Evolutionary conservation across 1,140 invertebrate species (phyloP).

Genomic region (Charaxes varanes): DNA sequence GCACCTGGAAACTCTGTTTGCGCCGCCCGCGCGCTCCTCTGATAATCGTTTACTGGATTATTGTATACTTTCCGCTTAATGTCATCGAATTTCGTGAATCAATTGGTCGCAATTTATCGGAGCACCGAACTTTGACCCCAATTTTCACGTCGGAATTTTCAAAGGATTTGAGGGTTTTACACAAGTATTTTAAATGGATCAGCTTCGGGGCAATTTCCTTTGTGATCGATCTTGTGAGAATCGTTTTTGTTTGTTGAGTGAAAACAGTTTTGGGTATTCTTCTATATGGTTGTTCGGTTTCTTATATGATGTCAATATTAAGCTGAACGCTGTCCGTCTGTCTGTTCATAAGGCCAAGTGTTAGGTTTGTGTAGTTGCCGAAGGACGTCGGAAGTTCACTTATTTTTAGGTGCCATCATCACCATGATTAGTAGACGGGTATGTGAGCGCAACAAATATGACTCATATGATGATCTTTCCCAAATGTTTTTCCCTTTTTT

Average conservation of each 20-base stretch:
- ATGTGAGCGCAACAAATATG: no score
- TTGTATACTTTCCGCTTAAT: constrained; percentile 67
- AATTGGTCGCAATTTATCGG: constrained; percentile 60
- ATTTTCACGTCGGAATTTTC: constrained; percentile 37
- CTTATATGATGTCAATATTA: no score
- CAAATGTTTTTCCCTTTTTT: no score
- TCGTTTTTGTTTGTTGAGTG: constrained; percentile 5
- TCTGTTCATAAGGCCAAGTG: no score
- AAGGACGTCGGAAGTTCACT: no score
- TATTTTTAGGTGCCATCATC: no score
- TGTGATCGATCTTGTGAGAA: constrained; percentile 8
- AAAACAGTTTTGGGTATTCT: no score
- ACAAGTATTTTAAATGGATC: constrained; percentile 25
- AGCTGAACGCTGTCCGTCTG: no score
- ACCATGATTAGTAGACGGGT: no score
- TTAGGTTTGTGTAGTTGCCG: no score
- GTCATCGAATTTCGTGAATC: constrained; percentile 55
- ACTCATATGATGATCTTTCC: no score
- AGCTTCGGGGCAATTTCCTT: constrained; percentile 18
- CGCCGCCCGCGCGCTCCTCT: constrained; percentile 30
- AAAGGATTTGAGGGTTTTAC: constrained; percentile 33
- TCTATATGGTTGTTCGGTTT: no score
- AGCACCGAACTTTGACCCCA: constrained; percentile 39
- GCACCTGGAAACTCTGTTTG: constrained; percentile 71
- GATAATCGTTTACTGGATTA: constrained; percentile 70